These are phyloP conservation scores for Ptilodon capucinus DNA, from an alignment of 2,888 invertebrate genomes.

Conservation along the genomic window DNA sequence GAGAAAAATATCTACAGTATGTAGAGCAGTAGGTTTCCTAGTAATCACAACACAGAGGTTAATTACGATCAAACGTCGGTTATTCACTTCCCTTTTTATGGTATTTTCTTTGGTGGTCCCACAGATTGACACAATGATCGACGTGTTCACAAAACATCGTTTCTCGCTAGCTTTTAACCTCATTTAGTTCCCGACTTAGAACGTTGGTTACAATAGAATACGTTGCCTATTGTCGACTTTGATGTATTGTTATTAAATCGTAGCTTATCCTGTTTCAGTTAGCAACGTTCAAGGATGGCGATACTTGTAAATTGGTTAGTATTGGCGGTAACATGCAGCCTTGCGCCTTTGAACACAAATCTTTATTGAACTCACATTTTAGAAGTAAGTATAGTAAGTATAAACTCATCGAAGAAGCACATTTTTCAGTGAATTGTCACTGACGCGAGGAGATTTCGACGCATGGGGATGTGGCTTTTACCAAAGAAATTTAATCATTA, in stretches of 20 bases:
- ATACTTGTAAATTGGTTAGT: not conserved
- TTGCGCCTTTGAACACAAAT: too few relatives aligned
- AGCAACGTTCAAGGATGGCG: constrained; percentile 2
- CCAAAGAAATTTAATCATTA: too few relatives aligned
- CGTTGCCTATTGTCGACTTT: constrained; percentile 47
- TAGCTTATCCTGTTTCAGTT: constrained; percentile 29
- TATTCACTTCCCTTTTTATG: not conserved
- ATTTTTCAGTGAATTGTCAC: too few relatives aligned
- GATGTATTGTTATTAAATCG: constrained; percentile 49
- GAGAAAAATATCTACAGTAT: not conserved
- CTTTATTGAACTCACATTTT: too few relatives aligned
- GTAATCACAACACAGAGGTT: not conserved
- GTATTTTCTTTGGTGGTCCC: constrained; percentile 27
- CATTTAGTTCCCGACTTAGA: constrained; percentile 50
- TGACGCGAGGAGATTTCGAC: too few relatives aligned
- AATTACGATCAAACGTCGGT: not conserved
- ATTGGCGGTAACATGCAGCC: too few relatives aligned
- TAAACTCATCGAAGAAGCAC: too few relatives aligned
- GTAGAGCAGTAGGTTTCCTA: not conserved
- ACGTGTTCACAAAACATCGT: constrained; percentile 68
- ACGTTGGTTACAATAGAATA: constrained; percentile 61
- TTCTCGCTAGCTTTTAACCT: constrained; percentile 72
- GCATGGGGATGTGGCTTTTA: too few relatives aligned
- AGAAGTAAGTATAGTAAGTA: too few relatives aligned
- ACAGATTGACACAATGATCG: constrained; percentile 57